Conservation (phyloP, 2,888 invertebrate species). For the Agelastica alni region DNA sequence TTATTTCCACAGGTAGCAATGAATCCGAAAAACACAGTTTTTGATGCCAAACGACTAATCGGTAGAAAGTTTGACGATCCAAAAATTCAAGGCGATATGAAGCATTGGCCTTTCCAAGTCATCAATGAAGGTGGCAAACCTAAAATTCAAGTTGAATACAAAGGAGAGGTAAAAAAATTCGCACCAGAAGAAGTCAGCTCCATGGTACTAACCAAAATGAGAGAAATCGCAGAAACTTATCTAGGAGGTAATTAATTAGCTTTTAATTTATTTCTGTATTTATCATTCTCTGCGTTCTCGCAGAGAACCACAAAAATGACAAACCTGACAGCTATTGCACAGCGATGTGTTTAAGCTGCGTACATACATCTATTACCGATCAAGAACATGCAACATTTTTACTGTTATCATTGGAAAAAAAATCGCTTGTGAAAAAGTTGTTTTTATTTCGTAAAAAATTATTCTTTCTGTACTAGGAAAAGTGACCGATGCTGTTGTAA, state of each 20-base stretch:
- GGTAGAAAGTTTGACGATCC: constrained; percentile 79
- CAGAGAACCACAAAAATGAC: too few species aligned
- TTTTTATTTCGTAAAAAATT: constrained; percentile 36
- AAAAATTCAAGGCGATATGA: constrained; percentile 78
- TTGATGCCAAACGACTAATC: constrained; percentile 83
- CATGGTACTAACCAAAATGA: constrained; percentile 86
- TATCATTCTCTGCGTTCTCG: too few species aligned
- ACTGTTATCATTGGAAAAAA: neutral
- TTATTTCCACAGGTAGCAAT: constrained; percentile 80
- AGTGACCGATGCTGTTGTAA: constrained; percentile 78
- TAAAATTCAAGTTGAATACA: constrained; percentile 74
- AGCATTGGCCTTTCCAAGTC: constrained; percentile 82
- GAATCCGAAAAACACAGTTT: constrained; percentile 82
- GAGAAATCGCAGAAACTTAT: constrained; percentile 76
- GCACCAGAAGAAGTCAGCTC: constrained; percentile 84
- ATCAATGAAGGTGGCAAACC: constrained; percentile 71
- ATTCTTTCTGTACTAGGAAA: constrained; percentile 45
- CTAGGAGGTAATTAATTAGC: constrained; percentile 59
- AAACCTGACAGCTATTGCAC: too few species aligned
- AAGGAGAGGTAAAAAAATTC: constrained; percentile 75
- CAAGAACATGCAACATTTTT: neutral
- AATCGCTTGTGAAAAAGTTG: neutral
- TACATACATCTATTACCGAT: neutral
- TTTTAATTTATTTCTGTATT: neutral
- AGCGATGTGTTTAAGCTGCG: neutral